Evolutionary conservation across 2,113 vertebrate genomes (phyloP).

Genomic region (Nycticorax nycticorax): DNA sequence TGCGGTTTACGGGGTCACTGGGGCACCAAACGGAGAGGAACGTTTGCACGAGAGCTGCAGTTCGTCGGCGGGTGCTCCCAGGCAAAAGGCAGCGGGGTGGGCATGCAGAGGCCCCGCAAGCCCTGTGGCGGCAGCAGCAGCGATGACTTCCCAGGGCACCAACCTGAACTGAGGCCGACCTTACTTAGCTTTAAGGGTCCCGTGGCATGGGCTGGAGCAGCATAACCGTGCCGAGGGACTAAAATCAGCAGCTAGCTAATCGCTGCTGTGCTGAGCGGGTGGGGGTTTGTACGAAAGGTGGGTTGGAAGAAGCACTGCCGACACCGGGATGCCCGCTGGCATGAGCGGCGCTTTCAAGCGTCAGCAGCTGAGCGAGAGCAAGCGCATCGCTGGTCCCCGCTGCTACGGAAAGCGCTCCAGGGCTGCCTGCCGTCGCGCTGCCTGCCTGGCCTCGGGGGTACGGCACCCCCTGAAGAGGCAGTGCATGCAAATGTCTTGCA

Average conservation of each 20-base stretch:
- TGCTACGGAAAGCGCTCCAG: background rate
- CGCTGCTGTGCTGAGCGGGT: accelerated
- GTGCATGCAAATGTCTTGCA: accelerated
- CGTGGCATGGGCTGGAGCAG: accelerated
- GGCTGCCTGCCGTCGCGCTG: background rate
- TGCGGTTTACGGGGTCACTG: accelerated
- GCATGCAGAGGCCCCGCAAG: background rate
- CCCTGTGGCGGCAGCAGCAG: background rate
- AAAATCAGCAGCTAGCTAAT: background rate
- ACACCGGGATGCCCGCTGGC: accelerated
- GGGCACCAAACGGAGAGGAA: background rate
- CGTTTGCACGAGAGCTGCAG: accelerated
- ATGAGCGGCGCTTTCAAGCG: background rate
- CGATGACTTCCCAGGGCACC: background rate
- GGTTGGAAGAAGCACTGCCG: background rate
- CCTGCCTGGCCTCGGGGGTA: background rate
- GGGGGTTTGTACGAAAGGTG: accelerated
- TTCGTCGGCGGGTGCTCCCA: accelerated
- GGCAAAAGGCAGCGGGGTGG: background rate
- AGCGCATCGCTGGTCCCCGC: background rate
- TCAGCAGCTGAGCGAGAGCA: background rate
- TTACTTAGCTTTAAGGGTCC: background rate
- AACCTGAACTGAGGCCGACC: background rate
- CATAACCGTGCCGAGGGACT: accelerated
- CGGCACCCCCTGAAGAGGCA: background rate